Evolutionary conservation across 2,888 invertebrate genomes (phyloP).

Genomic region (Camptogramma bilineatum): DNA sequence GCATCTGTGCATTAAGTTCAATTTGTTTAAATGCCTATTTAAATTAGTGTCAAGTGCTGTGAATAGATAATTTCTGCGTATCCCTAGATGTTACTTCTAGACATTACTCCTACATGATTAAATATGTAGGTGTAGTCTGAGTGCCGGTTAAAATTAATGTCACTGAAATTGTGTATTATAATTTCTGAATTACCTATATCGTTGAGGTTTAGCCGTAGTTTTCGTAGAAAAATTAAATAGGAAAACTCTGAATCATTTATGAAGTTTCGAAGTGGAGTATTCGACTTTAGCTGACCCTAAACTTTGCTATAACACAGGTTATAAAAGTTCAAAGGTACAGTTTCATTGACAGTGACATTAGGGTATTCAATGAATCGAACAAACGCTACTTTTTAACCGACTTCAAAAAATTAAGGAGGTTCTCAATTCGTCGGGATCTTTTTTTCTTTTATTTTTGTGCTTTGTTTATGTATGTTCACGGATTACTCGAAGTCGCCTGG

Average conservation of each 20-base stretch:
- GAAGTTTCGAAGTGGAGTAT: conserved; percentile 7
- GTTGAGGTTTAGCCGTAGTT: neutral
- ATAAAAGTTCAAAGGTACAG: conserved; percentile 35
- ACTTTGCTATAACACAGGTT: conserved; percentile 3
- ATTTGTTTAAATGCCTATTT: neutral
- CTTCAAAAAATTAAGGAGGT: no score
- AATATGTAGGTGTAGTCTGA: neutral
- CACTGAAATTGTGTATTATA: neutral
- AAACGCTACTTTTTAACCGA: no score
- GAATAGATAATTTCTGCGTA: neutral
- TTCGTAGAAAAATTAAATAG: neutral
- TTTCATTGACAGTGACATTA: conserved; percentile 61
- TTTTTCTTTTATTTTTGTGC: no score
- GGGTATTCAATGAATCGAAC: conserved; percentile 48
- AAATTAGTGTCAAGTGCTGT: neutral
- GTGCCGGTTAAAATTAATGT: neutral
- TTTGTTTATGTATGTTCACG: no score
- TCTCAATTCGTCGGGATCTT: no score
- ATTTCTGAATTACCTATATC: no score
- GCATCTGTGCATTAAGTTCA: neutral
- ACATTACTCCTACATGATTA: neutral
- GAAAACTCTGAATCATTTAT: neutral
- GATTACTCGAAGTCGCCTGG: no score
- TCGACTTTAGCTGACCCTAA: conserved; percentile 2
- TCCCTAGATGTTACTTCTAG: neutral